Evolutionary conservation across 2,888 invertebrate genomes (phyloP).

Genomic region (Drosophila atripex): DNA sequence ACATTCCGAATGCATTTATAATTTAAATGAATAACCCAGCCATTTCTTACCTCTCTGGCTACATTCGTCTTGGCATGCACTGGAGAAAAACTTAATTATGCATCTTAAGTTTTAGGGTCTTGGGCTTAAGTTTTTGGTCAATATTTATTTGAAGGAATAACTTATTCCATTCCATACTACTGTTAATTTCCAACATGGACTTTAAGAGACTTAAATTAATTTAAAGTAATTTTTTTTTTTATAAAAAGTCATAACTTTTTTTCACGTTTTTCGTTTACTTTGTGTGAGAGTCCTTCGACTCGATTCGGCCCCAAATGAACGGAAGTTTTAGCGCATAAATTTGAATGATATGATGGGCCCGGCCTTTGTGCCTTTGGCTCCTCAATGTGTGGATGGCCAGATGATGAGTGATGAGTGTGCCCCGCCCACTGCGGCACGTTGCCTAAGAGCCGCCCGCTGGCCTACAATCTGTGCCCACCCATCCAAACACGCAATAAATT

Average conservation of each 20-base stretch:
- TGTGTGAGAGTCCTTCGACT: slow-evolving; percentile 44
- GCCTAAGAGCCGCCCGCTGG: slow-evolving; percentile 14
- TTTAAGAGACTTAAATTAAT: too few relatives aligned
- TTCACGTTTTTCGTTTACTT: background rate
- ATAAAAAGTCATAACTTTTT: slow-evolving; percentile 28
- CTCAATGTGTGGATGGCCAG: slow-evolving; percentile 46
- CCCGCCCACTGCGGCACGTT: slow-evolving; percentile 7
- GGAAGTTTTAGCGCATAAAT: slow-evolving; percentile 79
- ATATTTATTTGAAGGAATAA: background rate
- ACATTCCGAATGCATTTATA: slow-evolving; percentile 81
- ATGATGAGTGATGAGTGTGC: slow-evolving; percentile 55
- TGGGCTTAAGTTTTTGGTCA: background rate
- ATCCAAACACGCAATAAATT: slow-evolving; percentile 52
- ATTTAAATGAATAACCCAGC: slow-evolving; percentile 79
- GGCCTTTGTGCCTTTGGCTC: slow-evolving; percentile 25
- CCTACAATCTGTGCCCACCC: slow-evolving; percentile 40
- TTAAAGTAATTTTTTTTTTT: slow-evolving; percentile 8
- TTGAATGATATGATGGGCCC: slow-evolving; percentile 60
- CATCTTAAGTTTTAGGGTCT: background rate
- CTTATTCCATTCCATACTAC: too few relatives aligned
- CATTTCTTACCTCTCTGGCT: slow-evolving; percentile 40
- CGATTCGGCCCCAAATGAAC: slow-evolving; percentile 67
- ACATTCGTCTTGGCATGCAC: slow-evolving; percentile 11
- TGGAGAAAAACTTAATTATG: slow-evolving; percentile 11
- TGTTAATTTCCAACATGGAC: too few relatives aligned